These are phyloP conservation scores for Apantesis nais DNA, from an alignment of 2,888 invertebrate species.

Conservation along the genomic window DNA sequence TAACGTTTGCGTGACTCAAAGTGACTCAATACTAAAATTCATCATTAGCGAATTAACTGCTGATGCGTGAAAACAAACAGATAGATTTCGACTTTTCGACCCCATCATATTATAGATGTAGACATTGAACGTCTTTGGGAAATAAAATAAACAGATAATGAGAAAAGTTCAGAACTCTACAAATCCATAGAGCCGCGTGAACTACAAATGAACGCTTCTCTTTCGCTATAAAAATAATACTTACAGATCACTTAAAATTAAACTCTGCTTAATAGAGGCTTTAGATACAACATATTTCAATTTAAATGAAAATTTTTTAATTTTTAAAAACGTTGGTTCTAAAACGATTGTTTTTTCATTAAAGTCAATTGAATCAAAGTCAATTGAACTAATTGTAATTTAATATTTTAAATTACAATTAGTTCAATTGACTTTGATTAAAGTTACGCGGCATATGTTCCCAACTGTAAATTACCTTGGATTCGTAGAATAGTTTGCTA, in stretches of 20 bases:
- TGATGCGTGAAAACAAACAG: too few relatives aligned
- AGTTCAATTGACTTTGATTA: background rate
- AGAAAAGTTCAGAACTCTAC: too few relatives aligned
- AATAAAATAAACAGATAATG: too few relatives aligned
- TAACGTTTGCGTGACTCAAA: background rate
- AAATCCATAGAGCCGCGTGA: too few relatives aligned
- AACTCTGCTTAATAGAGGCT: background rate
- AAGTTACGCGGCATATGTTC: background rate
- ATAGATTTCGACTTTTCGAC: too few relatives aligned
- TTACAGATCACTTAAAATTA: background rate
- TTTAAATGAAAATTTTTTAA: background rate
- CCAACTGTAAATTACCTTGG: background rate
- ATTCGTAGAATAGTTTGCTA: background rate
- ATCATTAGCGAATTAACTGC: too few relatives aligned
- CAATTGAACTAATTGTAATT: background rate
- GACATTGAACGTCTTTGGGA: background rate
- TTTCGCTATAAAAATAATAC: background rate
- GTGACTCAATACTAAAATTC: too few relatives aligned
- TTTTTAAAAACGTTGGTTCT: background rate
- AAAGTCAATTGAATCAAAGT: too few relatives aligned
- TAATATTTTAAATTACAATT: background rate
- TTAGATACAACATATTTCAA: background rate
- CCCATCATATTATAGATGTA: too few relatives aligned
- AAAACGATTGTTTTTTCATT: too few relatives aligned
- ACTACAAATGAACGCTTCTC: background rate